phyloP scores from a whole-genome alignment of 1,140 invertebrate species.

The Aphelenchoides avenae region DNA sequence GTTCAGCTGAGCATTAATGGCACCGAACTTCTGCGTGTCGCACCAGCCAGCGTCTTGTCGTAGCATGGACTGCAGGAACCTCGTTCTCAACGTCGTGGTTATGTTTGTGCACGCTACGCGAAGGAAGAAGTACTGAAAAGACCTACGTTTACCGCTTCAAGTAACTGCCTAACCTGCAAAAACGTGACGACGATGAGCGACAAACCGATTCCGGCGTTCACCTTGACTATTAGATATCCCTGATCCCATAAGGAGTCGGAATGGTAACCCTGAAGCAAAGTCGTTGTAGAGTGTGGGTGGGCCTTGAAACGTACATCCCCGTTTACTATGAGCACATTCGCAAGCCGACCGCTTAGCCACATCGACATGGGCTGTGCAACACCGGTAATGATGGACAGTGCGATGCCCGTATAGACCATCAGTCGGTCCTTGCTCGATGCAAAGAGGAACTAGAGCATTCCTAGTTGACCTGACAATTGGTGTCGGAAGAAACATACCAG shows the following conservation, averaged over 20 bases:
- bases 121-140: constrained; percentile 59
- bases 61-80: constrained; percentile 72
- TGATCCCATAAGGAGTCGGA: constrained; percentile 1
- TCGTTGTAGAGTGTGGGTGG: neutral
- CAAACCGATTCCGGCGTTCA: constrained; percentile 4
- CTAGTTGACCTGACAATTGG: constrained; percentile 3
- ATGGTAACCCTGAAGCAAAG: constrained; percentile 5
- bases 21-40: constrained; percentile 75
- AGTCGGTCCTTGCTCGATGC: constrained; percentile 3
- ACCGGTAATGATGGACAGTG: constrained; percentile 1
- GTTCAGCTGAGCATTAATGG: constrained; percentile 77
- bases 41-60: constrained; percentile 84
- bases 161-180: too few relatives aligned
- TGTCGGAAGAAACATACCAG: constrained; percentile 8
- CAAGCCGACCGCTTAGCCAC: constrained; percentile 7
- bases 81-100: constrained; percentile 69
- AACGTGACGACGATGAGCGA: constrained; percentile 12
- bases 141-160: too few relatives aligned
- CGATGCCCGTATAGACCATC: constrained; percentile 7
- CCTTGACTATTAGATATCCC: constrained; percentile 11
- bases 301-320: neutral
- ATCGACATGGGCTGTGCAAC: neutral
- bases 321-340: constrained; percentile 2
- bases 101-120: constrained; percentile 62
- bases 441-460: neutral